phyloP scores from a whole-genome alignment of 2,113 vertebrate species.

The Dasyornis broadbenti region DNA sequence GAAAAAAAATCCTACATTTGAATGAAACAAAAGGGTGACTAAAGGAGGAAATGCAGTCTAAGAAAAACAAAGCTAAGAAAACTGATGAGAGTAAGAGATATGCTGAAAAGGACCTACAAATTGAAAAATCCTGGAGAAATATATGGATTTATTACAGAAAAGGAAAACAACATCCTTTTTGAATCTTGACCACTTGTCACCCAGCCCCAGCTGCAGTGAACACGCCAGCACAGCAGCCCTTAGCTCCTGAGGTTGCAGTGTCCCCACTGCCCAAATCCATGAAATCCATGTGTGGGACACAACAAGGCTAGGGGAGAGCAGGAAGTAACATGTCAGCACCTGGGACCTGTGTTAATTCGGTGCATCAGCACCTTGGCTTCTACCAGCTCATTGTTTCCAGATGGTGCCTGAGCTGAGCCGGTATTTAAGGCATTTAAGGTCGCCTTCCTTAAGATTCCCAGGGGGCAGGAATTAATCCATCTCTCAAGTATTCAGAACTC shows the following conservation, averaged over 20 bases:
- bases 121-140: neutral
- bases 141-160: neutral
- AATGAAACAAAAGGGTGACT: neutral
- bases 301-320: neutral
- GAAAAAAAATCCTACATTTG: neutral
- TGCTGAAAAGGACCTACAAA: neutral
- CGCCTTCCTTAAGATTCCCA: neutral
- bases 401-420: conserved; percentile 4
- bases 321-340: conserved; percentile 61
- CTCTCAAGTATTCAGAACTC: neutral
- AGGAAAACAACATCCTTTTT: neutral
- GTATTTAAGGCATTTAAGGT: conserved; percentile 26
- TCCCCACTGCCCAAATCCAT: neutral
- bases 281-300: neutral
- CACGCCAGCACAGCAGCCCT: fast-evolving
- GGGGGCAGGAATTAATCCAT: neutral
- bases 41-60: neutral
- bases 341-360: conserved; percentile 15
- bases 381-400: conserved; percentile 56
- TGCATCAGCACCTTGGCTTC: conserved; percentile 41
- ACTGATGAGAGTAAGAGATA: neutral
- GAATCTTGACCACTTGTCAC: neutral
- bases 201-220: neutral
- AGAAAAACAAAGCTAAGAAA: neutral
- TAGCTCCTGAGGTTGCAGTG: neutral